A percentile compares a stretch with the other conserved stretches of the same genome.
These are phyloP conservation scores for Lissonota sp. DNA, from an alignment of 2,888 invertebrate species.

Conservation along the genomic window DNA sequence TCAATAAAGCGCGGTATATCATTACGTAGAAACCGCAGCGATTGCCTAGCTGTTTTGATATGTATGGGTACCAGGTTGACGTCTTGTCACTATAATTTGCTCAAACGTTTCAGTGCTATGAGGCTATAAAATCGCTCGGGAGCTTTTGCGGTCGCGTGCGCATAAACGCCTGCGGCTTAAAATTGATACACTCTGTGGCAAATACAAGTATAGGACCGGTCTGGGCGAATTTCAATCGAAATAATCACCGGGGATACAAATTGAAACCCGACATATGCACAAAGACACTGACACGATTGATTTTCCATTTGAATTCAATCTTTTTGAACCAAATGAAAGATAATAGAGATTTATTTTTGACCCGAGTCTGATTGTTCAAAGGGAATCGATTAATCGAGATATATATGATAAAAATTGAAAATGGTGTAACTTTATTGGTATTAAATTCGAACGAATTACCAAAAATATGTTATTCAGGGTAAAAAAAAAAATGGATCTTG, in stretches of 20 bases:
- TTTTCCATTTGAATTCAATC: background rate
- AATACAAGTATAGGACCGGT: slow-evolving; percentile 11
- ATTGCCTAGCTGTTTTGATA: background rate
- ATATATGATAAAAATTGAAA: too few relatives aligned
- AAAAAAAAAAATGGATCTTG: too few relatives aligned
- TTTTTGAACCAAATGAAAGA: background rate
- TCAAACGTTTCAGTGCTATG: slow-evolving; percentile 41
- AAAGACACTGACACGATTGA: too few relatives aligned
- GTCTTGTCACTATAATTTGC: slow-evolving; percentile 61
- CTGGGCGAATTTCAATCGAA: slow-evolving; percentile 16
- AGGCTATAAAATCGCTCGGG: slow-evolving; percentile 45
- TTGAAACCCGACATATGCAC: background rate
- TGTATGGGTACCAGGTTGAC: slow-evolving; percentile 54
- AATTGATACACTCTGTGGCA: slow-evolving; percentile 46
- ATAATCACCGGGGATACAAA: background rate
- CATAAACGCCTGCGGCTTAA: slow-evolving; percentile 37
- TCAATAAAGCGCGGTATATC: slow-evolving; percentile 41
- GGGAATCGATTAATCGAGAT: too few relatives aligned
- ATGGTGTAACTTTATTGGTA: too few relatives aligned
- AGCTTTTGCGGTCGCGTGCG: slow-evolving; percentile 47
- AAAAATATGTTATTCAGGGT: too few relatives aligned
- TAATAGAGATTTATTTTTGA: background rate
- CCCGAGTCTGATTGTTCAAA: too few relatives aligned
- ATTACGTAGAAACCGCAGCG: slow-evolving; percentile 22
- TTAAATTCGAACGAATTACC: too few relatives aligned